Evolutionary conservation across 2,888 invertebrate genomes (phyloP), one percentile per base, ranked within the genome.

Genomic region (Tromatobia lineatoria): DNA sequence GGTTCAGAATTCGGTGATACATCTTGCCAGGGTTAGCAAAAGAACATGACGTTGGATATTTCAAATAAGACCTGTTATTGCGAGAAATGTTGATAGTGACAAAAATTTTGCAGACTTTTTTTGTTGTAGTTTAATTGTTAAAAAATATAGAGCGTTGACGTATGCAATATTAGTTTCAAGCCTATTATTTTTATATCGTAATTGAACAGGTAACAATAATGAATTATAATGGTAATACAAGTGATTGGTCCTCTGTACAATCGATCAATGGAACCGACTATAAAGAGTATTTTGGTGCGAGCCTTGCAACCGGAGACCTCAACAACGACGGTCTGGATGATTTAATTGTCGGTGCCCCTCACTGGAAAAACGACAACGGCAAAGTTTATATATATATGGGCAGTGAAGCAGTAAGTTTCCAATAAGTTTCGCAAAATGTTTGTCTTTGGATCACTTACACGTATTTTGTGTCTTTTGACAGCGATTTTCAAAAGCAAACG

Each of bases 291-390:
- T 93, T 93, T 66, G 93, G 93, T 15, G 89, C 89, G 1, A 89
- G 90, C 80, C 85, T 93, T 45, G 84, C 92, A 2, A 84, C 88
- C 18, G 91, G 93, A 3, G 92, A 93, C 82, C 76, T 93, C 23
- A 89, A 93, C 70, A 88, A 87, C 54, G 93, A 93, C 59, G 90
- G 89, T 15, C 76, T 91, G 2, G 90, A 92, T 59, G 93, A 93
- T 76, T 86, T 93, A 23, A 82, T 91, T 4, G 85, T 93, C 20
- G 93, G 92, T n/a, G 90, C 93, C n/a, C 93, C 93, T 0, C 88
- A 92, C 45, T 92, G 90, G 89, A 89, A 89, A 15, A 84, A 90
- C 38, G 93, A 92, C 79, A 88, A 87, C 52, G 93, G 93, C 25
- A 89, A 87, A 70, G 88, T 92, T 13, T 89, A 91, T 64, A 76